Evolutionary conservation across 1,140 invertebrate species (phyloP).

Genomic region (Chrysomallon squamiferum): DNA sequence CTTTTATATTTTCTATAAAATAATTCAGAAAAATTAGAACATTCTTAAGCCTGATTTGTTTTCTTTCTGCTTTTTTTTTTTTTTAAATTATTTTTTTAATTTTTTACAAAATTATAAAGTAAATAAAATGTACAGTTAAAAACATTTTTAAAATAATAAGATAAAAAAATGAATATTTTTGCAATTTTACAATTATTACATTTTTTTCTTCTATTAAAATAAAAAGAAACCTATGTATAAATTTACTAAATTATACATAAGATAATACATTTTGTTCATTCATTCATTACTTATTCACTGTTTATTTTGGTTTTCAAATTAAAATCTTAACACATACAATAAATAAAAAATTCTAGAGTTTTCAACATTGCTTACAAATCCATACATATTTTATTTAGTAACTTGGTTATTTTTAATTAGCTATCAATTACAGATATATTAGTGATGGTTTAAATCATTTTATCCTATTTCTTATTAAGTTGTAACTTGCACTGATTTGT

Average conservation of each 20-base stretch:
- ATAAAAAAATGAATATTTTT: neutral
- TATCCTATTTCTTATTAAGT: no score
- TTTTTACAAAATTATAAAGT: neutral
- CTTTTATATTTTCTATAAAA: neutral
- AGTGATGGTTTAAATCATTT: no score
- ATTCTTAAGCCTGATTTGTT: neutral
- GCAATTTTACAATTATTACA: neutral
- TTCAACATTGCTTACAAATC: no score
- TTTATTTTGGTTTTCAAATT: neutral
- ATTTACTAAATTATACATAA: neutral
- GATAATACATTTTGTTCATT: neutral
- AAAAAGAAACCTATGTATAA: neutral
- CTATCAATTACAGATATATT: no score
- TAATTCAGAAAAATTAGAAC: neutral
- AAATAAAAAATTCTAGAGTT: no score
- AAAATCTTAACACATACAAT: no score
- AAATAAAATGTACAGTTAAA: neutral
- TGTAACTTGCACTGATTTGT: no score
- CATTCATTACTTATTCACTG: neutral
- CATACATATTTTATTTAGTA: no score
- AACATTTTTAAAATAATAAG: neutral
- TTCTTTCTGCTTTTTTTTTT: neutral
- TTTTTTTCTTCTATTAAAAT: neutral
- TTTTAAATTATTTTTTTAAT: neutral
- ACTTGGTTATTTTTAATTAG: no score